Conservation (phyloP, 2,888 invertebrate species). For the Eremobia ochroleuca region DNA sequence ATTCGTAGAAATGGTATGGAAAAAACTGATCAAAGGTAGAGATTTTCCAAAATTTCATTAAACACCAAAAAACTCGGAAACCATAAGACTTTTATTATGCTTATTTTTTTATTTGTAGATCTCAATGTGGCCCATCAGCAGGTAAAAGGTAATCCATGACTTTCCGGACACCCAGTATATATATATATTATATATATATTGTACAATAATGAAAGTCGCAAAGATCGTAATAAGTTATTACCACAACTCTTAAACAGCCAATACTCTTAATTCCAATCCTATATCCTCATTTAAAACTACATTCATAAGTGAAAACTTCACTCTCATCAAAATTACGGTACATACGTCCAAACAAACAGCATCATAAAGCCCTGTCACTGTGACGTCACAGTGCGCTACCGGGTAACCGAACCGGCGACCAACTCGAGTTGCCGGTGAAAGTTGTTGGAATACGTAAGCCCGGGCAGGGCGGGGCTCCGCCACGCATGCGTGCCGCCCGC, state of each 20-base stretch:
- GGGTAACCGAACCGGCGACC: conserved; percentile 61
- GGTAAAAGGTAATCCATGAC: too few relatives aligned
- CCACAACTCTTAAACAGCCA: background rate
- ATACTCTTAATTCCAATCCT: background rate
- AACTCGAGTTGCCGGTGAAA: conserved; percentile 56
- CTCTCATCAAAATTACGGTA: conserved; percentile 6
- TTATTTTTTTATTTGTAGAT: too few relatives aligned
- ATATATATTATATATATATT: too few relatives aligned
- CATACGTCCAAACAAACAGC: conserved; percentile 45
- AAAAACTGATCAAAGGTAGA: too few relatives aligned
- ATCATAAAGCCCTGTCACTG: conserved; percentile 38
- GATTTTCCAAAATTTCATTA: too few relatives aligned
- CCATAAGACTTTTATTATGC: too few relatives aligned
- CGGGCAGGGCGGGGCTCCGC: conserved; percentile 86
- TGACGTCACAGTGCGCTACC: conserved; percentile 57
- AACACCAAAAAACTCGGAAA: too few relatives aligned
- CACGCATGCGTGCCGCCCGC: conserved; percentile 80
- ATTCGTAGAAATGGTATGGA: too few relatives aligned
- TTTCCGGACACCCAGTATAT: too few relatives aligned
- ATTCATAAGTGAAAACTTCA: conserved; percentile 1
- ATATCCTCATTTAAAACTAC: conserved; percentile 1
- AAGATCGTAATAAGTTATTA: background rate
- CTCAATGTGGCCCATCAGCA: too few relatives aligned
- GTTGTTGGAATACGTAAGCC: conserved; percentile 68
- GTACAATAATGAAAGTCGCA: too few relatives aligned